These are phyloP conservation scores for Blennius ocellaris DNA, from an alignment of 2,113 vertebrate genomes.

Conservation along the genomic window DNA sequence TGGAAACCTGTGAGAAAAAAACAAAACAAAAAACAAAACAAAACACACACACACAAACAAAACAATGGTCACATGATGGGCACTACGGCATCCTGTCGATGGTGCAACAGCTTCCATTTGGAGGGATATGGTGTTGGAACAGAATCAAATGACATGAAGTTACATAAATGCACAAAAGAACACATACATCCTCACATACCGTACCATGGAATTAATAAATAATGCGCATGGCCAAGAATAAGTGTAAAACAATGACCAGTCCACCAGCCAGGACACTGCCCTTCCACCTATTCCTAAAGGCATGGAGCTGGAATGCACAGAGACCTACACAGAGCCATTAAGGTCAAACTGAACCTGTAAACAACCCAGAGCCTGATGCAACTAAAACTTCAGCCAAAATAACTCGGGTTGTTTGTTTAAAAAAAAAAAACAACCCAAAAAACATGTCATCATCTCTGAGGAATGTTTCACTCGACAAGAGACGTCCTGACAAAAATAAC, in stretches of 20 bases:
- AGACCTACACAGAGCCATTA: constrained; percentile 26
- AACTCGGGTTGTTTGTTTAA: too few relatives aligned
- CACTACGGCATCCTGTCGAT: not conserved
- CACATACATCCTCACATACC: constrained; percentile 25
- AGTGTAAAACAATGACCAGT: constrained; percentile 69
- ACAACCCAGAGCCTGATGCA: constrained; percentile 2
- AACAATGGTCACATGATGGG: constrained; percentile 38
- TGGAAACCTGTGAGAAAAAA: constrained; percentile 73
- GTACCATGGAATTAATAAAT: constrained; percentile 42
- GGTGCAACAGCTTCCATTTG: constrained; percentile 7
- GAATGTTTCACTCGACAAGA: too few relatives aligned
- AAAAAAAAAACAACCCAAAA: too few relatives aligned
- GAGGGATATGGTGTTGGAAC: not conserved
- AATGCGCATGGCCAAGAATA: constrained; percentile 68
- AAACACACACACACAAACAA: constrained; percentile 29
- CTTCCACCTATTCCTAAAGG: constrained; percentile 72
- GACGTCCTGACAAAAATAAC: too few relatives aligned
- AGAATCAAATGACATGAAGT: constrained; percentile 20
- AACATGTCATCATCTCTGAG: too few relatives aligned
- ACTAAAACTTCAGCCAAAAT: too few relatives aligned
- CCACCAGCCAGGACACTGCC: constrained; percentile 67
- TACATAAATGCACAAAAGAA: constrained; percentile 20
- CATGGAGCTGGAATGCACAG: constrained; percentile 48
- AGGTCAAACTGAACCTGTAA: constrained; percentile 4
- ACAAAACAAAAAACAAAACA: constrained; percentile 32